These are phyloP conservation scores for Scaptodrosophila latifasciaeformis DNA, from an alignment of 2,888 invertebrate species.

Conservation along the genomic window DNA sequence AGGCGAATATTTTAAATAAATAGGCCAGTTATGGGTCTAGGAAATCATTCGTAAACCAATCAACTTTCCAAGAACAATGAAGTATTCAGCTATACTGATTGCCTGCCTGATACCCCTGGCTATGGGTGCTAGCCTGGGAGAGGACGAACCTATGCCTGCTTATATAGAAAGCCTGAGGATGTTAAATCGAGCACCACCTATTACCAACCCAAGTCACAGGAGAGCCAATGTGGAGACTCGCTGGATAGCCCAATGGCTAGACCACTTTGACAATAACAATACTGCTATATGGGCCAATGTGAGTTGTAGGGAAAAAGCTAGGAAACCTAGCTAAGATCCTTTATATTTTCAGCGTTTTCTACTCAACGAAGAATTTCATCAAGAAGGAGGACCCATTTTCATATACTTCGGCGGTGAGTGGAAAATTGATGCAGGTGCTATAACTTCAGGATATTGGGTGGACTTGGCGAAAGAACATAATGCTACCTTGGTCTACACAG, in stretches of 20 bases:
- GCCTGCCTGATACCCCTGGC: constrained; percentile 28
- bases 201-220: background rate
- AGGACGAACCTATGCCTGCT: constrained; percentile 17
- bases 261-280: constrained; percentile 77
- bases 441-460: constrained; percentile 78
- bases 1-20: constrained; percentile 38
- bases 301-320: constrained; percentile 22
- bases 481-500: constrained; percentile 82
- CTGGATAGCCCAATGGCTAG: constrained; percentile 77
- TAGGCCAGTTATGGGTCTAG: constrained; percentile 26
- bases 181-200: constrained; percentile 37
- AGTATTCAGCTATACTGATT: constrained; percentile 21
- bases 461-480: constrained; percentile 77
- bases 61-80: constrained; percentile 39
- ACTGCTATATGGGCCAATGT: constrained; percentile 76
- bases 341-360: constrained; percentile 71
- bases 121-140: constrained; percentile 22
- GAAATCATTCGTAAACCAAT: constrained; percentile 39
- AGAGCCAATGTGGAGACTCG: constrained; percentile 37
- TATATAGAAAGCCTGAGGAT: constrained; percentile 28
- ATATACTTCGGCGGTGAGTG: constrained; percentile 83
- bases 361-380: constrained; percentile 74
- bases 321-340: constrained; percentile 1
- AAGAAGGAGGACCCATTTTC: constrained; percentile 77
- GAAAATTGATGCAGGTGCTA: constrained; percentile 78